Percentiles rank a stretch among this genome's conserved stretches.
phyloP scores from a whole-genome alignment of 2,797 vertebrate species.

The Cichlasoma orientale region DNA sequence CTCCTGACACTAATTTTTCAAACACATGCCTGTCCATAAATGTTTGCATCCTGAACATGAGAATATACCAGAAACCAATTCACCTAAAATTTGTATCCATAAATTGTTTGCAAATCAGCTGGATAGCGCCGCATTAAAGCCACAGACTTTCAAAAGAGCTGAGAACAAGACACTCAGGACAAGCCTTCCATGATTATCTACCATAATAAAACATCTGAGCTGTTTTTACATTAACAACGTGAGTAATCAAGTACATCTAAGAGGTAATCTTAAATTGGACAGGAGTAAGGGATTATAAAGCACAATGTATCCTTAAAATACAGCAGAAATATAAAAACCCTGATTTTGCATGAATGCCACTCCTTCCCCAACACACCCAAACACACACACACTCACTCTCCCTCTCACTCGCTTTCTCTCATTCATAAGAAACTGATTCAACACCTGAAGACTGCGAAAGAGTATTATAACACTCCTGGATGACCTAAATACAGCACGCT shows the following conservation, averaged over 20 bases:
- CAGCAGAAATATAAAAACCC: background rate
- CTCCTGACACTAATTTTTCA: too few species aligned
- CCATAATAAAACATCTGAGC: background rate
- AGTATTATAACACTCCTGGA: conserved; percentile 27
- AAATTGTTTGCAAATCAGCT: background rate
- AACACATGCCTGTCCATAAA: too few species aligned
- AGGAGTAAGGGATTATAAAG: too few species aligned
- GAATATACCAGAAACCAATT: background rate
- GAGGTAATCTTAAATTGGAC: background rate
- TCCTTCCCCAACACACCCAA: background rate
- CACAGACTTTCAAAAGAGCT: background rate
- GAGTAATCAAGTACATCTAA: background rate
- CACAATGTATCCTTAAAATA: background rate
- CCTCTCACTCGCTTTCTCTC: background rate
- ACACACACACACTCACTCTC: background rate
- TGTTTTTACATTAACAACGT: background rate
- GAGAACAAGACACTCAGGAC: background rate
- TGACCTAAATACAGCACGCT: conserved; percentile 41
- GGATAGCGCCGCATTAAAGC: background rate
- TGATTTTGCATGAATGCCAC: background rate
- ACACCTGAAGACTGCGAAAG: conserved; percentile 7
- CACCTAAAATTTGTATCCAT: background rate
- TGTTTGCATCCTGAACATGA: background rate
- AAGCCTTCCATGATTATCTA: background rate
- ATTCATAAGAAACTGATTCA: conserved; percentile 23